Evolutionary conservation across 2,113 vertebrate genomes (phyloP).

Genomic region (Poeciliopsis prolifica): DNA sequence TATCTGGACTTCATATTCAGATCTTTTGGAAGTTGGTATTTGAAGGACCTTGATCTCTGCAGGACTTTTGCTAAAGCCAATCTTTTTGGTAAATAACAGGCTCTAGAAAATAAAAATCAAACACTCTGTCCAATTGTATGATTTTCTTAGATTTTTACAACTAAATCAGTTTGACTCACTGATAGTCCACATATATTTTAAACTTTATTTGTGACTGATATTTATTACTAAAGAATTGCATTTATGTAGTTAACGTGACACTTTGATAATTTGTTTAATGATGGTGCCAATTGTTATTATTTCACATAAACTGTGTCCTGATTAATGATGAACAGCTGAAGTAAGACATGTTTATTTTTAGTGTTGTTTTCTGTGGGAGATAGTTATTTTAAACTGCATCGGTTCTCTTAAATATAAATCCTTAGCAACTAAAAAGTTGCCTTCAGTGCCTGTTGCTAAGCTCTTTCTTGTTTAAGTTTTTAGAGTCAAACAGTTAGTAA

Average conservation of each 20-base stretch:
- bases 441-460: constrained; percentile 63
- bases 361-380: constrained; percentile 23
- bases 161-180: too few relatives aligned
- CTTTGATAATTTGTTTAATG: too few relatives aligned
- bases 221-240: too few relatives aligned
- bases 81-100: not conserved
- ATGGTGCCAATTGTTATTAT: not conserved
- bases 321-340: constrained; percentile 11
- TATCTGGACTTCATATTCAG: not conserved
- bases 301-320: not conserved
- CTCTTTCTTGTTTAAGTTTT: constrained; percentile 34
- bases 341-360: constrained; percentile 15
- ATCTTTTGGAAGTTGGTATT: not conserved
- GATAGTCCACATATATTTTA: too few relatives aligned
- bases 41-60: not conserved
- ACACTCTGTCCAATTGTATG: too few relatives aligned
- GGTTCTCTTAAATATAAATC: constrained; percentile 50
- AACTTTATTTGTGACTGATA: too few relatives aligned
- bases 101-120: too few relatives aligned
- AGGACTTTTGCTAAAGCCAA: not conserved
- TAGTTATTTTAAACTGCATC: constrained; percentile 39
- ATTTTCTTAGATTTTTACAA: too few relatives aligned
- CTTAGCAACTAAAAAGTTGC: constrained; percentile 66
- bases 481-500: constrained; percentile 41
- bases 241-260: too few relatives aligned